phyloP scores from a whole-genome alignment of 1,140 invertebrate genomes.

The Danaus melanippus region DNA sequence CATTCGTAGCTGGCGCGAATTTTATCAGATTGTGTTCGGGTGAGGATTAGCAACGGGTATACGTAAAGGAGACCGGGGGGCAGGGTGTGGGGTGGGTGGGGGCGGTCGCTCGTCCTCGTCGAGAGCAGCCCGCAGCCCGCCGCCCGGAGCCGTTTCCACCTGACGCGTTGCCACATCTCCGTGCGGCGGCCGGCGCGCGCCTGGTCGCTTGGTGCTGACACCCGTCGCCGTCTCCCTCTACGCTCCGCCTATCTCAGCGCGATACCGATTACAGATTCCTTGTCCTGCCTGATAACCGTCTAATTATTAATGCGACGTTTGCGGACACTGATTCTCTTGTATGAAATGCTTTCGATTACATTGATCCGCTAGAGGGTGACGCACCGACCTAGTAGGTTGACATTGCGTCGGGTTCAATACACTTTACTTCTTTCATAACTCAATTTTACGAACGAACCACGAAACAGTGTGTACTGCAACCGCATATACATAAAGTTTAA shows the following conservation, averaged over 20 bases:
- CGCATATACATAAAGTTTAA: constrained; percentile 5
- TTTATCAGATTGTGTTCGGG: constrained; percentile 70
- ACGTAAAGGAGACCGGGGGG: constrained; percentile 34
- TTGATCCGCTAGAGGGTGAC: constrained; percentile 44
- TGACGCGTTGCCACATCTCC: constrained; percentile 70
- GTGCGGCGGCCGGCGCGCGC: constrained; percentile 53
- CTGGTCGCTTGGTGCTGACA: constrained; percentile 32
- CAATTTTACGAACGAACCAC: constrained; percentile 11
- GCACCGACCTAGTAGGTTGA: constrained; percentile 55
- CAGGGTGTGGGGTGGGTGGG: constrained; percentile 45
- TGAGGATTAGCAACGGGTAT: constrained; percentile 59
- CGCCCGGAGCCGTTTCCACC: constrained; percentile 65
- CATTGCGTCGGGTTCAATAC: constrained; percentile 62
- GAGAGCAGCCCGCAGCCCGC: constrained; percentile 37
- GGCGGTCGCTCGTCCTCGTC: constrained; percentile 72
- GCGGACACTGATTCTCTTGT: constrained; percentile 53
- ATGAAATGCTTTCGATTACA: constrained; percentile 50
- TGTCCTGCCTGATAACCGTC: constrained; percentile 64
- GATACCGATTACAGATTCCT: constrained; percentile 65
- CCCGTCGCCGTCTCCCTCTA: constrained; percentile 59
- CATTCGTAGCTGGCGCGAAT: constrained; percentile 69
- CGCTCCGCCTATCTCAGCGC: constrained; percentile 59
- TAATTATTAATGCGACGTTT: constrained; percentile 65
- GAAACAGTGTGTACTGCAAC: background rate
- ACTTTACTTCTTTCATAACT: constrained; percentile 32